Evolutionary conservation across 2,888 invertebrate genomes (phyloP), one percentile per base, ranked within the genome.

Genomic region (Tortricodes alternella): DNA sequence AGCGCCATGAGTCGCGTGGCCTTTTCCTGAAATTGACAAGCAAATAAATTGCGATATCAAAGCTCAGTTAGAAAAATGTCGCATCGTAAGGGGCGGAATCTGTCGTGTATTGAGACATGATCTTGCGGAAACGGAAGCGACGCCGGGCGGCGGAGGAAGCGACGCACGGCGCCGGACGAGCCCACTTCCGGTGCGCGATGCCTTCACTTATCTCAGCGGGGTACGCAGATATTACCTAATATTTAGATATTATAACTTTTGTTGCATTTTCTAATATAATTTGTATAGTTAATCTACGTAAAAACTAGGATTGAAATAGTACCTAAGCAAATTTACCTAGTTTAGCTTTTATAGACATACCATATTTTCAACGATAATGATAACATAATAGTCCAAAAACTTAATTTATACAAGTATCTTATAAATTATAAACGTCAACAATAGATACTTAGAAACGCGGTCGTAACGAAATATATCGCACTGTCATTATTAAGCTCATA

Each of bases 121-220:
- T 79, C 66, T 62, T 66, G 63, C 85, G 87, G 88, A 86, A 86
- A 67, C 84, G 89, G 89, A 89, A 78, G 85, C 75, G 77, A 78
- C 75, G 83, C 85, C 81, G 80, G 80, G 74, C 73, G 60, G 64
- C 66, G 73, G 68, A 81, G 86, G 89, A 89, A 87, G 80, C 81
- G 77, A 82, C 75, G 84, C 86, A 83, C 79, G 81, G 81, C 78
- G 74, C 85, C 87, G 83, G 83, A 83, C 71, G 83, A 72, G 80
- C 82, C 83, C 82, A 82, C 85, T 83, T 89, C 89, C 89, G 71
- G 73, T 71, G 76, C 72, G 68, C 76, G 75, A 70, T 75, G 85
- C 83, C 87, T 87, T 85, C 86, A 89, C 87, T 90, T 90, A 90
- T 81, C 89, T 65, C 87, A 78, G 85, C 80, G 63, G 87, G 89